Conservation (phyloP, 2,888 invertebrate genomes). For the Volucella zonaria region DNA sequence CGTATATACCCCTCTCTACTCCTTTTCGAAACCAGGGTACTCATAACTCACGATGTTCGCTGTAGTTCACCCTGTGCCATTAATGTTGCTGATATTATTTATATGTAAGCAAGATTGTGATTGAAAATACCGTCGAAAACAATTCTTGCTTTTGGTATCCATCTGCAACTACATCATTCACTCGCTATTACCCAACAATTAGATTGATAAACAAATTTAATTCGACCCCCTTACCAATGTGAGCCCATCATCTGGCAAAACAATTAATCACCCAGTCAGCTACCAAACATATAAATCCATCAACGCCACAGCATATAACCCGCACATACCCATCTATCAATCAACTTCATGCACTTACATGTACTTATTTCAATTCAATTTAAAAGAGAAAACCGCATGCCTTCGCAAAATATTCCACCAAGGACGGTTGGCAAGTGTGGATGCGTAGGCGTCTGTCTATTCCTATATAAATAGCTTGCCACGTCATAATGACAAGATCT, state of each 20-base stretch:
- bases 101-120: too few relatives aligned
- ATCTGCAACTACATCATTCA: too few relatives aligned
- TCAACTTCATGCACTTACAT: slow-evolving; percentile 51
- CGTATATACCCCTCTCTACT: too few relatives aligned
- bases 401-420: slow-evolving; percentile 13
- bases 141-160: too few relatives aligned
- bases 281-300: slow-evolving; percentile 67
- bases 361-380: slow-evolving; percentile 4
- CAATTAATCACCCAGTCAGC: slow-evolving; percentile 68
- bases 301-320: slow-evolving; percentile 33
- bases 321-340: slow-evolving; percentile 48
- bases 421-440: slow-evolving; percentile 43
- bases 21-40: too few relatives aligned
- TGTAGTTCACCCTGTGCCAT: too few relatives aligned
- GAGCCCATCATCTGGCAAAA: slow-evolving; percentile 5
- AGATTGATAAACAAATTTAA: slow-evolving; percentile 59
- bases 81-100: too few relatives aligned
- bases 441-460: neutral
- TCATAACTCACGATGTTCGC: too few relatives aligned
- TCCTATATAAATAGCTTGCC: neutral
- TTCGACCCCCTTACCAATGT: slow-evolving; percentile 22
- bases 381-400: neutral
- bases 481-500: slow-evolving; percentile 21
- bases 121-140: too few relatives aligned
- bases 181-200: slow-evolving; percentile 42